phyloP scores from a whole-genome alignment of 1,140 invertebrate genomes.

The Acromyrmex heyeri region DNA sequence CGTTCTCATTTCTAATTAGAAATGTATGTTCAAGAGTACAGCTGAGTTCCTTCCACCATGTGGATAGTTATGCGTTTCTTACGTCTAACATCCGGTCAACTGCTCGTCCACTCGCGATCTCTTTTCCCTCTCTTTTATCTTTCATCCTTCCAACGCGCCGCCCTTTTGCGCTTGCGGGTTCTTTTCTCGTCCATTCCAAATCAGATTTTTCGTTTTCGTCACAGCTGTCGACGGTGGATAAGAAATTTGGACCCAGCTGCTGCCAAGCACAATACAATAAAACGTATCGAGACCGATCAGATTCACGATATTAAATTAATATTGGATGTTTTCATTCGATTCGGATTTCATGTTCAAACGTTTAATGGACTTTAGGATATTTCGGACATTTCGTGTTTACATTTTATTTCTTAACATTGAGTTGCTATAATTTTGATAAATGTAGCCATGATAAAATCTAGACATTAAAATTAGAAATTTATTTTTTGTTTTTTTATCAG shows the following conservation, averaged over 20 bases:
- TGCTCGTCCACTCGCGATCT: conserved; percentile 5
- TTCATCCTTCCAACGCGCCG: conserved; percentile 25
- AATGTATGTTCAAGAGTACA: too few relatives aligned
- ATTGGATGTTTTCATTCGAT: background rate
- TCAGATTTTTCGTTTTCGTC: conserved; percentile 80
- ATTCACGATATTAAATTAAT: conserved; percentile 12
- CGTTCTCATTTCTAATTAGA: too few relatives aligned
- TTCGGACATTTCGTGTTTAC: background rate
- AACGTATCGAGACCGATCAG: conserved; percentile 31
- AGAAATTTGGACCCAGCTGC: conserved; percentile 88
- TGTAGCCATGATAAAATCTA: too few relatives aligned
- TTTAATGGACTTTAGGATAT: background rate
- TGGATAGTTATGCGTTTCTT: conserved; percentile 28
- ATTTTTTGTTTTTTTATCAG: too few relatives aligned
- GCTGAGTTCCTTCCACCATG: too few relatives aligned
- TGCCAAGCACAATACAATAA: conserved; percentile 66
- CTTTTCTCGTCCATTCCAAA: conserved; percentile 73
- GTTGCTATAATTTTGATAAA: too few relatives aligned
- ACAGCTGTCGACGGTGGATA: conserved; percentile 87
- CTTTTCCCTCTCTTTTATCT: conserved; percentile 25
- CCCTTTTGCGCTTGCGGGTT: conserved; percentile 37
- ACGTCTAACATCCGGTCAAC: conserved; percentile 28
- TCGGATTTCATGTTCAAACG: background rate
- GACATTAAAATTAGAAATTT: too few relatives aligned
- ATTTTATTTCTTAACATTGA: background rate